Percentiles rank a stretch among this genome's conserved stretches.
phyloP scores from a whole-genome alignment of 2,113 vertebrate genomes.

The Percopsis transmontana region DNA sequence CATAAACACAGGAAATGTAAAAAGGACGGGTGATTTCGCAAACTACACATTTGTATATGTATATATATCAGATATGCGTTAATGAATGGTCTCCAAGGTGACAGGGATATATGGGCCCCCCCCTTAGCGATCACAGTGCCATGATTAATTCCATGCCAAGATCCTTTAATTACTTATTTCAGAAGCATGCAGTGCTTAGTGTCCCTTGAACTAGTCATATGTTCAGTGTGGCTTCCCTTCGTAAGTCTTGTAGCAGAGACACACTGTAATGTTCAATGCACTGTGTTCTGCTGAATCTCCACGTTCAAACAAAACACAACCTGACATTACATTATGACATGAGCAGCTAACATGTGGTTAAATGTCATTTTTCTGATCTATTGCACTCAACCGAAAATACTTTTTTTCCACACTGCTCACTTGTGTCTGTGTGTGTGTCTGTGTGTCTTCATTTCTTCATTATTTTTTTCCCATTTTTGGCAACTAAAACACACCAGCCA shows the following conservation, averaged over 20 bases:
- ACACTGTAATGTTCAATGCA: neutral
- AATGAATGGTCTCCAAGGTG: neutral
- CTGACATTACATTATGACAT: too few relatives aligned
- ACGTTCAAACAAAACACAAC: neutral
- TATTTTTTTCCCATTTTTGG: neutral
- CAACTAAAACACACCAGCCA: neutral
- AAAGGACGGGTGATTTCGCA: neutral
- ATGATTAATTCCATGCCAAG: conserved; percentile 14
- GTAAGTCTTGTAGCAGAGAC: neutral
- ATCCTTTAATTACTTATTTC: conserved; percentile 7
- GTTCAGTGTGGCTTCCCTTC: neutral
- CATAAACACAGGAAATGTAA: neutral
- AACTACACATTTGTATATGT: neutral
- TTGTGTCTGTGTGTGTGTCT: too few relatives aligned
- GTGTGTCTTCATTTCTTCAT: neutral
- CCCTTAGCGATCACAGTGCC: neutral
- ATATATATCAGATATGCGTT: neutral
- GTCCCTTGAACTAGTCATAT: conserved; percentile 1
- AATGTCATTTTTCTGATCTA: too few relatives aligned
- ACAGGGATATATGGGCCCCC: neutral
- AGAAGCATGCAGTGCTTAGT: neutral
- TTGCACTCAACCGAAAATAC: too few relatives aligned
- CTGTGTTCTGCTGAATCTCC: neutral
- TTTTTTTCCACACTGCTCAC: too few relatives aligned
- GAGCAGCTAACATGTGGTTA: too few relatives aligned